Conservation (phyloP, 2,888 invertebrate species). For the Cephus runcator region DNA sequence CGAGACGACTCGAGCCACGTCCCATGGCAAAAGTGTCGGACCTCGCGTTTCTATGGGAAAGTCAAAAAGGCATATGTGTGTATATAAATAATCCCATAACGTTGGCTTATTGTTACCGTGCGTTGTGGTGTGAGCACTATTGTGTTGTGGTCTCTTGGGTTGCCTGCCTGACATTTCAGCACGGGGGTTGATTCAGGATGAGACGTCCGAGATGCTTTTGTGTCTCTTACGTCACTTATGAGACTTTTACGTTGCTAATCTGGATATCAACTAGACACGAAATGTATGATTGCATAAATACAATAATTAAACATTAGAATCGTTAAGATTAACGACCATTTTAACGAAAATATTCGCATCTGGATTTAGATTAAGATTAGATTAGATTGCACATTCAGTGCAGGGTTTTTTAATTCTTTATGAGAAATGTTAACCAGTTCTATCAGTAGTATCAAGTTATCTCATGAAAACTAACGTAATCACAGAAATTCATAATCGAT, state of each 20-base stretch:
- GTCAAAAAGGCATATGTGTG: conserved; percentile 4
- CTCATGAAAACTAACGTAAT: no score
- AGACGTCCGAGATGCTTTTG: not conserved
- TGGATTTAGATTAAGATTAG: no score
- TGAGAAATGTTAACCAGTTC: not conserved
- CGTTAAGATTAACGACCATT: no score
- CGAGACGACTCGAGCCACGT: not conserved
- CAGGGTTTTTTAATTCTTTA: not conserved
- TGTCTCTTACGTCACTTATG: not conserved
- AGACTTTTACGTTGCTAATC: no score
- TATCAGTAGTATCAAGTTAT: no score
- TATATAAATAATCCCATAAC: conserved; percentile 22
- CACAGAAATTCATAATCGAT: no score
- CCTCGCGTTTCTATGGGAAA: conserved; percentile 2
- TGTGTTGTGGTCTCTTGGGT: conserved; percentile 14
- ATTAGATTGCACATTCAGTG: not conserved
- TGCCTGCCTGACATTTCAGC: conserved; percentile 15
- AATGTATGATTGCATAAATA: no score
- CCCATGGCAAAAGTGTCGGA: not conserved
- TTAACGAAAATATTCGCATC: no score
- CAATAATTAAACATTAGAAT: no score
- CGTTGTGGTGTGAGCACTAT: conserved; percentile 20
- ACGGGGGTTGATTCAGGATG: conserved; percentile 6
- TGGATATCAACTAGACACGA: no score
- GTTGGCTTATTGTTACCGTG: conserved; percentile 13